Percentiles rank a stretch among this genome's conserved stretches.
These are phyloP conservation scores for Cotesia vestalis DNA, from an alignment of 1,140 invertebrate genomes.

Conservation along the genomic window DNA sequence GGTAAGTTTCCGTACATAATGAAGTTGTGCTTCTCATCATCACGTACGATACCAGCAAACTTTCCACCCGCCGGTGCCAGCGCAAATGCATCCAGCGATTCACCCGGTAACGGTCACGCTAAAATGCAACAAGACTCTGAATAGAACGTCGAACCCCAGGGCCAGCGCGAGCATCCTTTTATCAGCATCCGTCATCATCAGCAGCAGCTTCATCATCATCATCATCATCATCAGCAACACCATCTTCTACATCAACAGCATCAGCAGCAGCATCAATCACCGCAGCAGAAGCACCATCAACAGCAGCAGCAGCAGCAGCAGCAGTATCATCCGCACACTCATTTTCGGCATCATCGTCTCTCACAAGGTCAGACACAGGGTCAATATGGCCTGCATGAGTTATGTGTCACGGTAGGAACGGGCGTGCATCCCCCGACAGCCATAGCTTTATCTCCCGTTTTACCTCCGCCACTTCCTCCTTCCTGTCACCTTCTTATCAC, in stretches of 20 bases:
- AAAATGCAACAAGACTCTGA: constrained; percentile 66
- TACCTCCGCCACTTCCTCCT: constrained; percentile 58
- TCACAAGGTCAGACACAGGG: constrained; percentile 50
- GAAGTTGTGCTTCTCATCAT: constrained; percentile 94
- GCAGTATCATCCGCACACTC: constrained; percentile 34
- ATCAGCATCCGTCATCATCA: constrained; percentile 34
- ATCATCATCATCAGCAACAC: constrained; percentile 35
- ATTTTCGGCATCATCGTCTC: constrained; percentile 57
- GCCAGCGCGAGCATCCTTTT: constrained; percentile 56
- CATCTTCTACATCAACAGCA: constrained; percentile 38
- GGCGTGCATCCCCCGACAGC: constrained; percentile 58
- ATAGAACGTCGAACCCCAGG: constrained; percentile 67
- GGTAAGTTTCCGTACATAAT: constrained; percentile 97
- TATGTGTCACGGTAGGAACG: constrained; percentile 55
- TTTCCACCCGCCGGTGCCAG: constrained; percentile 58
- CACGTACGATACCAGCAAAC: constrained; percentile 76
- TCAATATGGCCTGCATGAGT: constrained; percentile 54
- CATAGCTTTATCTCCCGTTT: constrained; percentile 62
- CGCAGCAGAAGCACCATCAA: constrained; percentile 49
- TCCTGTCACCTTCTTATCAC: constrained; percentile 60
- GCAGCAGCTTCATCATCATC: constrained; percentile 36
- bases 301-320: constrained; percentile 34
- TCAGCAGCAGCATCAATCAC: constrained; percentile 39
- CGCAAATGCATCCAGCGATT: constrained; percentile 53
- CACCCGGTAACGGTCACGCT: constrained; percentile 61